A percentile compares a stretch with the other conserved stretches of the same genome.
Conservation (phyloP, 1,140 invertebrate species). For the Platorchestia sp. region DNA sequence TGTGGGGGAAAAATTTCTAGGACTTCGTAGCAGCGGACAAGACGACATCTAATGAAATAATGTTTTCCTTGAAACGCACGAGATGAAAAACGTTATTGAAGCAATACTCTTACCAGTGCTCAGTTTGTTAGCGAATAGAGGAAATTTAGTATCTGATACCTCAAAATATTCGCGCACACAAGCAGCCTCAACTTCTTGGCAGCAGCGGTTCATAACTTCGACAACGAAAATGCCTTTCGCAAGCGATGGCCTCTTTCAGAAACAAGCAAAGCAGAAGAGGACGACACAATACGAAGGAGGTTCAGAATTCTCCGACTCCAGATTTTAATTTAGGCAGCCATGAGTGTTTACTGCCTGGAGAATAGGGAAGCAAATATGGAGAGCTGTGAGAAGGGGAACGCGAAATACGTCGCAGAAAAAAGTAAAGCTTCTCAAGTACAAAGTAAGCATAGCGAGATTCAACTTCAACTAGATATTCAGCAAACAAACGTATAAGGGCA, state of each 20-base stretch:
- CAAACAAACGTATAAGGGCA: neutral
- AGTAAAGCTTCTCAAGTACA: neutral
- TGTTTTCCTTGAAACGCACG: neutral
- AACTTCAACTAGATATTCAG: neutral
- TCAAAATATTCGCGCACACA: neutral
- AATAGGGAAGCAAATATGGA: conserved; percentile 43
- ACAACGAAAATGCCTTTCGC: conserved; percentile 28
- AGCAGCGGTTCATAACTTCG: neutral
- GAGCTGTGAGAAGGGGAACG: neutral
- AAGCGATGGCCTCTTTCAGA: conserved; percentile 28
- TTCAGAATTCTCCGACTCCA: conserved; percentile 30
- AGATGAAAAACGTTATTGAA: neutral
- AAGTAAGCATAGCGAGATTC: neutral
- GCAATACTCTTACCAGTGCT: neutral
- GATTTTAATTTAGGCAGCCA: conserved; percentile 54
- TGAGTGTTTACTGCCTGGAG: conserved; percentile 46
- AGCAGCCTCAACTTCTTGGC: neutral
- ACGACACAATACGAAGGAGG: conserved; percentile 42
- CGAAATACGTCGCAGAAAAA: neutral
- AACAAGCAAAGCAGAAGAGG: conserved; percentile 43
- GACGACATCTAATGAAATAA: neutral
- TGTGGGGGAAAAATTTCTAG: neutral
- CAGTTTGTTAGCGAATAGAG: neutral
- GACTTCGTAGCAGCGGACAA: neutral
- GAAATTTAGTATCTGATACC: neutral